phyloP scores from a whole-genome alignment of 2,113 vertebrate species.

The Lepus timidus region DNA sequence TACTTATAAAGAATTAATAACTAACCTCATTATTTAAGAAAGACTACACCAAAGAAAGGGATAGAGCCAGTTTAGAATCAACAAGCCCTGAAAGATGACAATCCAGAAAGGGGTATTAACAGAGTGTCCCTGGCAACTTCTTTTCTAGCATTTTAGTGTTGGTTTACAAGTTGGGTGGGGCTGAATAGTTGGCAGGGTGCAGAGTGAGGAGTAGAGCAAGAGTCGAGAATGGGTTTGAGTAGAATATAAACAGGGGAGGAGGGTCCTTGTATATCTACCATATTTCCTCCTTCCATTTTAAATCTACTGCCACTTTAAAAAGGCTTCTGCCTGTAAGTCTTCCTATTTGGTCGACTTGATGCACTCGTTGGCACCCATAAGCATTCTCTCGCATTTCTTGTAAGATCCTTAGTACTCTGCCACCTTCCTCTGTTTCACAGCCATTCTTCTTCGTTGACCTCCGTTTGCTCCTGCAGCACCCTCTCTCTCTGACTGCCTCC shows the following conservation, averaged over 20 bases:
- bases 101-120: slow-evolving; percentile 44
- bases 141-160: background rate
- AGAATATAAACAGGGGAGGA: slow-evolving; percentile 26
- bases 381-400: background rate
- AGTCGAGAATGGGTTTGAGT: background rate
- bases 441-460: background rate
- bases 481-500: slow-evolving; percentile 54
- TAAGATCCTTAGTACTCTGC: background rate
- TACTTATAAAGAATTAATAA: slow-evolving; percentile 88
- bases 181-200: background rate
- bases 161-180: background rate
- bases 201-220: background rate
- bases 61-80: slow-evolving; percentile 77
- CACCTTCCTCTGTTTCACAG: background rate
- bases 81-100: slow-evolving; percentile 61
- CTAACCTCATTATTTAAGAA: slow-evolving; percentile 84
- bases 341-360: background rate
- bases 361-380: background rate
- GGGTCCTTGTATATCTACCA: background rate
- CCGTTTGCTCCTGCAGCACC: background rate
- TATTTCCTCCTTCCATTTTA: slow-evolving; percentile 34
- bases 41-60: slow-evolving; percentile 83
- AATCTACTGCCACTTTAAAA: slow-evolving; percentile 20
- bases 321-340: background rate
- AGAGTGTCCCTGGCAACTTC: background rate